Evolutionary conservation across 1,140 invertebrate species (phyloP), one percentile per base, ranked within the genome.

Genomic region (Condylostylus longicornis): DNA sequence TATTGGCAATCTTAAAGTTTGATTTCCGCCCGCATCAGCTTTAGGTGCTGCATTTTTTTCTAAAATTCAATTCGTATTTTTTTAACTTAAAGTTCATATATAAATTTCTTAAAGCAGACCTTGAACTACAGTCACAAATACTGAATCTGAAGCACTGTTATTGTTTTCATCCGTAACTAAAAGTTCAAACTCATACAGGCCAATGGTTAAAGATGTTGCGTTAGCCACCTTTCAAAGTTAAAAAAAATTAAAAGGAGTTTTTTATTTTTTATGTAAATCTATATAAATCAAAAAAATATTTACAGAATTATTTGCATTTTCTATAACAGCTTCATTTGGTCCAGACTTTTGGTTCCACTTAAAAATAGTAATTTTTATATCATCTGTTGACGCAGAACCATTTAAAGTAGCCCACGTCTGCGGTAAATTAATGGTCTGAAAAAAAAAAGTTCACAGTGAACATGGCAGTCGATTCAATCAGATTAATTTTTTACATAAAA

Each of bases 11-110:
- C 74, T 68, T 1, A 91, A 64, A 20, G 75, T 76, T 49, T 79
- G 72, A 62, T 90, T 82, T 1, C 79, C 82, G 18, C 87, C 89
- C 15, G 82, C 88, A 56, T 87, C 78, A 1, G 88, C 88, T 53
- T 79, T 77, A 0, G 89, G 89, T 6, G 81, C 69, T 18, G 80
- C 77, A 65, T 96, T 96, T 61, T 82, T 78, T 64, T 86, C 86
- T 90, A 46, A 25, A 51, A 45, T 33, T 18, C 41, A 37, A 45
- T 12, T 1, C 2, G 20, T 34, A n/a, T 22, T 0, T 5, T 28
- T 18, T 14, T 10, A 33, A 33, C 18, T 15, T 19, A 27, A 18
- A 21, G 17, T 25, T 20, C 17, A 23, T 9, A 5, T 29, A 12
- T 17, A 3, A 17, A 18, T 13, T n/a, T n/a, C n/a, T n/a, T n/a